phyloP scores from a whole-genome alignment of 2,888 invertebrate species.

The Hemithea aestivaria region DNA sequence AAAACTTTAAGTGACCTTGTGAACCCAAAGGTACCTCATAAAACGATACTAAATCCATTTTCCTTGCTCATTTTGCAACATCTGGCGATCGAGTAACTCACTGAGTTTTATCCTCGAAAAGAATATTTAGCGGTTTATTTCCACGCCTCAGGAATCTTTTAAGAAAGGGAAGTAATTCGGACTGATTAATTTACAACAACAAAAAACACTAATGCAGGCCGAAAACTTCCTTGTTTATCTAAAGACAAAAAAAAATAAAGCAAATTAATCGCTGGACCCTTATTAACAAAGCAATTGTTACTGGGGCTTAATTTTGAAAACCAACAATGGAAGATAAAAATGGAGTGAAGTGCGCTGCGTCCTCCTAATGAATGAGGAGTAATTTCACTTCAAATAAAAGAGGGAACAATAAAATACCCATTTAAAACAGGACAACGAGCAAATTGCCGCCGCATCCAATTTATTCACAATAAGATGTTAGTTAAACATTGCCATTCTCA shows the following conservation, averaged over 20 bases:
- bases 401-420: slow-evolving; percentile 70
- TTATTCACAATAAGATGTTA: slow-evolving; percentile 60
- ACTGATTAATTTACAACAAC: slow-evolving; percentile 39
- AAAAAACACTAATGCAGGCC: slow-evolving; percentile 37
- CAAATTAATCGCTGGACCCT: slow-evolving; percentile 61
- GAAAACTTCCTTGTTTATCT: slow-evolving; percentile 43
- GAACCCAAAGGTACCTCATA: too few relatives aligned
- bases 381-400: slow-evolving; percentile 74
- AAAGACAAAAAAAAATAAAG: slow-evolving; percentile 48
- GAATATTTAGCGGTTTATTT: slow-evolving; percentile 4
- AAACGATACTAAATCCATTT: too few relatives aligned
- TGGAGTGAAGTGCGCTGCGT: slow-evolving; percentile 62
- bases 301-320: slow-evolving; percentile 72
- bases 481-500: slow-evolving; percentile 57
- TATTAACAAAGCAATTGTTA: slow-evolving; percentile 75
- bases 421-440: slow-evolving; percentile 67
- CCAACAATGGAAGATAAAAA: slow-evolving; percentile 75
- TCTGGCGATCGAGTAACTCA: too few relatives aligned
- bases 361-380: slow-evolving; percentile 73
- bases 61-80: too few relatives aligned
- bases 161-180: slow-evolving; percentile 25
- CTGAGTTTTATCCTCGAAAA: not conserved
- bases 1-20: too few relatives aligned
- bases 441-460: slow-evolving; percentile 66
- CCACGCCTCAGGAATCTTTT: slow-evolving; percentile 6